Base-by-base conservation (phyloP, 2,888 invertebrate species). In the Andrena dorsata region DNA sequence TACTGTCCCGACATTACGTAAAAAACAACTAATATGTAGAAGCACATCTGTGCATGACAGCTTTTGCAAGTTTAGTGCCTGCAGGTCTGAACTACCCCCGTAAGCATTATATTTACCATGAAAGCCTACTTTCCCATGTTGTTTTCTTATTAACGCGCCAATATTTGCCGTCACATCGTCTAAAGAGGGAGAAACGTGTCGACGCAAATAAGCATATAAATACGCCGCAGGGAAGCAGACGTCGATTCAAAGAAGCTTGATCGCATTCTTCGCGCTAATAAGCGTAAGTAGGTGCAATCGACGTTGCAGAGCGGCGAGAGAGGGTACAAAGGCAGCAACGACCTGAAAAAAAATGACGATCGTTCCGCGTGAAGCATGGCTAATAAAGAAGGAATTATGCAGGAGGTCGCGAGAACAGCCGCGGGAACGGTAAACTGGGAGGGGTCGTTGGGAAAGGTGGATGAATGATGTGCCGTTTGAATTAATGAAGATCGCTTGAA, bases 401-500 rank as follows among this genome's bases (percentile, higher is more conserved):
- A 13, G 28, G 8, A 20, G 61, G 26, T 56, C 60, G 65, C 28
- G 49, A 49, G 51, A 51, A 41, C 32, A 68, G 47, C 28, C 28
- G 8, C 13, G 58, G 47, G 23, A 49, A 74, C 65, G 1, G n/a
- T 56, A n/a, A 68, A 58, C n/a, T 23, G 20, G 6, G 35, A 47
- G 49, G 58, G 16, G 13, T 30, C 2, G 30, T 30, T 68, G 49
- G 35, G 30, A 49, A 65, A 47, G 35, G 10, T 51, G 41, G 35
- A 58, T 53, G 76, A 74, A 72, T 58, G 73, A 83, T 73, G 73
- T 65, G 64, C 77, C 63, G 64, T 83, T 81, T 47, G 76, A 69
- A 82, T 79, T 72, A 82, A 78, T 63, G 85, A 83, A 81, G 76
- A 80, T 75, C 70, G 70, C 58, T 82, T 51, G 85, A 82, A 82